phyloP scores from a whole-genome alignment of 2,797 vertebrate genomes.

The Myotis vivesi region DNA sequence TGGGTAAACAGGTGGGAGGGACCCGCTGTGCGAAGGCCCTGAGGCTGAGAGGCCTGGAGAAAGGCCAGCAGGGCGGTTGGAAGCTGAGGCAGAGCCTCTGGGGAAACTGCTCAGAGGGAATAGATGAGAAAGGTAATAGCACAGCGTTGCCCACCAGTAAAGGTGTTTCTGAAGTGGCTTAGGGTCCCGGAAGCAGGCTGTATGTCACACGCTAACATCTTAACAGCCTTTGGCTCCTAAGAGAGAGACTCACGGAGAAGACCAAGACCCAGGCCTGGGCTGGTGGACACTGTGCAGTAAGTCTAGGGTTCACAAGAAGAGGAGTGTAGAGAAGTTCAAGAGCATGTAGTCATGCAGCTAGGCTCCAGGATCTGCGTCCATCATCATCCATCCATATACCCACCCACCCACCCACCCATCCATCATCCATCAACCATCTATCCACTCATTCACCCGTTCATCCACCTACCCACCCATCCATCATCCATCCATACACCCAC shows the following conservation, averaged over 20 bases:
- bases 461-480: too few relatives aligned
- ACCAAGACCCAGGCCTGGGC: background rate
- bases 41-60: background rate
- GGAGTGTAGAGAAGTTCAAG: background rate
- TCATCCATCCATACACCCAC: fast-evolving
- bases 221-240: background rate
- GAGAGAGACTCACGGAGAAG: background rate
- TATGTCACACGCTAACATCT: fast-evolving
- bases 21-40: background rate
- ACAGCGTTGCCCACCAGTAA: fast-evolving
- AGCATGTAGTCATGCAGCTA: fast-evolving
- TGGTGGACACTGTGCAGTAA: background rate
- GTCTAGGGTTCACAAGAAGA: background rate
- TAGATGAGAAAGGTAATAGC: too few relatives aligned
- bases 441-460: background rate
- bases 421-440: background rate
- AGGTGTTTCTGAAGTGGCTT: fast-evolving
- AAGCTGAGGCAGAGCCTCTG: background rate
- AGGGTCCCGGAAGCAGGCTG: background rate
- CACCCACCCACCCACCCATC: too few relatives aligned
- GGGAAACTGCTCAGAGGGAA: background rate
- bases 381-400: background rate
- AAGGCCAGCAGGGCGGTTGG: background rate
- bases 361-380: background rate
- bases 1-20: fast-evolving